phyloP scores from a whole-genome alignment of 2,888 invertebrate species.

The Allolobophora icterica region DNA sequence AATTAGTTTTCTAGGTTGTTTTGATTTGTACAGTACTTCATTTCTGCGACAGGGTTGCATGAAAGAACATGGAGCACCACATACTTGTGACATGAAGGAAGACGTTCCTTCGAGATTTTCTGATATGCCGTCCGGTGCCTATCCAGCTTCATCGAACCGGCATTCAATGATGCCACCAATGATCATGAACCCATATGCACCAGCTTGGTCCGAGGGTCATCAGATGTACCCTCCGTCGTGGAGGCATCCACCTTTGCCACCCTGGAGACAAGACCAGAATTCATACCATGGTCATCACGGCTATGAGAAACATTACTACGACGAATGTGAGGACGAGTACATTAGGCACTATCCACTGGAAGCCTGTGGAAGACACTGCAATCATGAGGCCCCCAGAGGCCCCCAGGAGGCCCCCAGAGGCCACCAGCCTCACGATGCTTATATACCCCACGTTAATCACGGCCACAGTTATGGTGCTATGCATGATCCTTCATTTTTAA shows the following conservation, averaged over 20 bases:
- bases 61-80: slow-evolving; percentile 20
- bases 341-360: background rate
- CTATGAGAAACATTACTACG: slow-evolving; percentile 2
- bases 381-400: background rate
- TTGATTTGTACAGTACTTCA: background rate
- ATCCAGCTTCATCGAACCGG: background rate
- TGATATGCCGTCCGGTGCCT: background rate
- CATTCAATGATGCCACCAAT: background rate
- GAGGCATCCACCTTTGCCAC: background rate
- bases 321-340: background rate
- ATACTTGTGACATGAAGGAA: slow-evolving; percentile 13
- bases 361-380: background rate
- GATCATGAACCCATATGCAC: background rate
- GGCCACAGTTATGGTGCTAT: background rate
- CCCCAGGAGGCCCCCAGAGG: background rate
- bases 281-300: background rate
- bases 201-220: background rate
- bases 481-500: background rate
- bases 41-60: background rate
- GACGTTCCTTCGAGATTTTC: background rate
- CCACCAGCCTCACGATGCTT: background rate
- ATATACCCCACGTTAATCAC: background rate
- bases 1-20: background rate
- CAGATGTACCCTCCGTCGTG: background rate
- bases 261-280: slow-evolving; percentile 18